Base-by-base conservation (phyloP, 2,888 invertebrate genomes). In the Anodontia alba region DNA sequence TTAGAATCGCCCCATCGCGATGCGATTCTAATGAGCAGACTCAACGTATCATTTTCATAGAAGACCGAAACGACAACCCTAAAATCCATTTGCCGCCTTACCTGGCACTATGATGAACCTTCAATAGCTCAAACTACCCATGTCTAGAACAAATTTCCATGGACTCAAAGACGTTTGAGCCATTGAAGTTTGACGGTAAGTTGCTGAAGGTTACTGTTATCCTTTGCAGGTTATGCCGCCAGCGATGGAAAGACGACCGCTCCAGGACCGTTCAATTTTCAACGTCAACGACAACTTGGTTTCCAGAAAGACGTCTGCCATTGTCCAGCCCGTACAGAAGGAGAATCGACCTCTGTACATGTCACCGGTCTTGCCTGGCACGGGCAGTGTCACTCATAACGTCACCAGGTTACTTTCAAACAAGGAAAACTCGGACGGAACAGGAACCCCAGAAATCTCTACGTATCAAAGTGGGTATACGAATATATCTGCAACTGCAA, bases 321-420 rank as follows among this genome's bases (percentile, higher is more conserved):
- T 82, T 31, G 78, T 82, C 26, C 85, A 85, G 68, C 81, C 80
- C 23, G 76, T 82, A 76, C 66, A 80, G n/a, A 85, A 85, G 29
- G 85, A 85, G 74, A 85, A 82, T 66, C 69, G 73, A 49, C 46
- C 76, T 5, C 49, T 73, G 31, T 73, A 36, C 43, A 70, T 85
- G 26, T 82, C 82, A 0, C 85, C 85, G 0, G 80, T 80, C 1
- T 68, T 85, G 17, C 82, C 80, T 12, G 81, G 80, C 70, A 80
- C 84, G 54, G 78, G 78, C 43, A 82, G 80, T 77, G 71, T 82
- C 36, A 82, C 80, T 26, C 82, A 80, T 75, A 82, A 81, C 77
- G 80, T 84, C 23, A 78, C 82, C 49, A 73, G 78, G 78, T 73
- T 84, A 76, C 80, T 84, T 42, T 20, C 33, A 5, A 33, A 33